A percentile compares a stretch with the other conserved stretches of the same genome.
Evolutionary conservation across 2,797 vertebrate genomes (phyloP).

Genomic region (Bucorvus abyssinicus): DNA sequence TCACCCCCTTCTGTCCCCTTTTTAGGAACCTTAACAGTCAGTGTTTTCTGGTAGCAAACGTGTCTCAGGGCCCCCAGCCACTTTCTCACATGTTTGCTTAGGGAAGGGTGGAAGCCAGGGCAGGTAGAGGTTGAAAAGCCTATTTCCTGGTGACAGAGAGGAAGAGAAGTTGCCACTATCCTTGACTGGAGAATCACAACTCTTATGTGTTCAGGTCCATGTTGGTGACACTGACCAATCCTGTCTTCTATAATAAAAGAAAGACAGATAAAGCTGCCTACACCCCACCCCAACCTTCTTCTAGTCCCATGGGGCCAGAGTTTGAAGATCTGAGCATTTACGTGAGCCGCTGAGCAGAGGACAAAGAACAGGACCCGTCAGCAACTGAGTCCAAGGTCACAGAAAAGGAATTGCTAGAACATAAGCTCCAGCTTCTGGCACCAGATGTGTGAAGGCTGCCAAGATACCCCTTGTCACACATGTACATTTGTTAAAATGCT

Average conservation of each 20-base stretch:
- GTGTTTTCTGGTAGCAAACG: neutral
- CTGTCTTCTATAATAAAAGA: neutral
- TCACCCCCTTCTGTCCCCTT: neutral
- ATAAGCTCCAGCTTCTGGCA: neutral
- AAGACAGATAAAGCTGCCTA: neutral
- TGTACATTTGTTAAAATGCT: neutral
- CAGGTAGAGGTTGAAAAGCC: neutral
- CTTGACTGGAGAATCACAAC: neutral
- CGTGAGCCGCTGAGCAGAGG: neutral
- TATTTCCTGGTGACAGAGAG: neutral
- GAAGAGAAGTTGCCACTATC: neutral
- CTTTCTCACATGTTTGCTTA: neutral
- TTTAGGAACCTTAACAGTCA: neutral
- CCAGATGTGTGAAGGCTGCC: neutral
- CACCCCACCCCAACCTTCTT: neutral
- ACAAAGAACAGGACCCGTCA: neutral
- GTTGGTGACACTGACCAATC: neutral
- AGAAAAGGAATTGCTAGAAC: neutral
- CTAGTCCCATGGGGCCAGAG: neutral
- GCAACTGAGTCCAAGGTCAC: neutral
- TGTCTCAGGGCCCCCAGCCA: accelerated
- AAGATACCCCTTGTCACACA: neutral
- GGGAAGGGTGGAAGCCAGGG: neutral
- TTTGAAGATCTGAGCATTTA: neutral
- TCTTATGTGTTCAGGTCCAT: neutral